A percentile compares a stretch with the other conserved stretches of the same genome.
phyloP scores from a whole-genome alignment of 2,888 invertebrate species.

The Eubasilissa splendida region DNA sequence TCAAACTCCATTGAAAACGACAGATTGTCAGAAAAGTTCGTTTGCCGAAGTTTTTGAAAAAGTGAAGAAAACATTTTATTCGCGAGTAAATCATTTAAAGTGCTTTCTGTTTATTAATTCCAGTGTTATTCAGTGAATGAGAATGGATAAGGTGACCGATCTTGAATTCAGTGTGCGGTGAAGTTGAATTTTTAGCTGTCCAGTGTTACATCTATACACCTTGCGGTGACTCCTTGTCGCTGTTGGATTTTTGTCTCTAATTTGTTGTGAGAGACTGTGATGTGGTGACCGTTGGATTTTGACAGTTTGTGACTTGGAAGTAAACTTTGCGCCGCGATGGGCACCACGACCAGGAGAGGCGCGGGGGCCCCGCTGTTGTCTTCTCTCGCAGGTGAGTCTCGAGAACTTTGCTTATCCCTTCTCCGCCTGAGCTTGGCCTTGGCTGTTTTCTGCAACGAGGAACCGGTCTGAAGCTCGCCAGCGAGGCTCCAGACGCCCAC shows the following conservation, averaged over 20 bases:
- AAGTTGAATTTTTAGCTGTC: slow-evolving; percentile 21
- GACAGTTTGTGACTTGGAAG: slow-evolving; percentile 44
- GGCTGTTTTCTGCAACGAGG: slow-evolving; percentile 5
- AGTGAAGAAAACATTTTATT: slow-evolving; percentile 45
- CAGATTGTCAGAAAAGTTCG: slow-evolving; percentile 26
- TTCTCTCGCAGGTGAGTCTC: slow-evolving; percentile 36
- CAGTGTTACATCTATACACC: slow-evolving; percentile 21
- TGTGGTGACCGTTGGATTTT: slow-evolving; percentile 47
- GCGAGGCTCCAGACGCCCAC: slow-evolving; percentile 2
- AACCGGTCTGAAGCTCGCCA: slow-evolving; percentile 26
- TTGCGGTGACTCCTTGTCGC: slow-evolving; percentile 10
- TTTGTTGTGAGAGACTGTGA: slow-evolving; percentile 24
- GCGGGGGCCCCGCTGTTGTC: slow-evolving; percentile 14
- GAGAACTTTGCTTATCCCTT: neutral
- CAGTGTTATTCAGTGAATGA: slow-evolving; percentile 34
- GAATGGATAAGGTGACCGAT: slow-evolving; percentile 46
- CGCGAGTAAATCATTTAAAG: slow-evolving; percentile 36
- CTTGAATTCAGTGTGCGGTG: slow-evolving; percentile 36
- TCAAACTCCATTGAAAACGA: neutral
- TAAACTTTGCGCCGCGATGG: slow-evolving; percentile 16
- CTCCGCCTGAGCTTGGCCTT: slow-evolving; percentile 13
- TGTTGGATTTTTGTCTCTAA: slow-evolving; percentile 28
- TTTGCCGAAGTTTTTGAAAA: slow-evolving; percentile 24
- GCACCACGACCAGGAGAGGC: slow-evolving; percentile 35
- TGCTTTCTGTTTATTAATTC: slow-evolving; percentile 34